phyloP scores from a whole-genome alignment of 1,140 invertebrate species.

The Drosophila hydei region DNA sequence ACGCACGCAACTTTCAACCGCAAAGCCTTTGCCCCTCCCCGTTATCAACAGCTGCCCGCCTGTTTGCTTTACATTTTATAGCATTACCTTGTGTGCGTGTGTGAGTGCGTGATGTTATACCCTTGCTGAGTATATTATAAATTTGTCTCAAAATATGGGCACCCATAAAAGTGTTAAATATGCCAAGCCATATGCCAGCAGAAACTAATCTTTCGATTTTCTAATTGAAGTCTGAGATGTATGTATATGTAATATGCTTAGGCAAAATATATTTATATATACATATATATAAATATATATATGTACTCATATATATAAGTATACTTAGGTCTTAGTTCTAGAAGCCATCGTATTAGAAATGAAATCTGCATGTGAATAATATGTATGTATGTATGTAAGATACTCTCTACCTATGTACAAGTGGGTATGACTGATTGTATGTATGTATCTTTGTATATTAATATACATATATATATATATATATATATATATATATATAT shows the following conservation, averaged over 20 bases:
- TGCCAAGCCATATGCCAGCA: neutral
- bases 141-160: neutral
- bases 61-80: conserved; percentile 66
- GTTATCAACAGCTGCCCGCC: conserved; percentile 39
- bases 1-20: conserved; percentile 7
- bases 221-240: no score
- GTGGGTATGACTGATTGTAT: no score
- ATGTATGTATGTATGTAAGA: no score
- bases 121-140: conserved; percentile 5
- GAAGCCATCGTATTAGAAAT: no score
- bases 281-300: neutral
- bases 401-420: no score
- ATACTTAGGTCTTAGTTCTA: no score
- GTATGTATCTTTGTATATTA: no score
- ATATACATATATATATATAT: no score
- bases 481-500: no score
- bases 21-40: neutral
- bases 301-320: neutral
- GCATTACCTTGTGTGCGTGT: conserved; percentile 42
- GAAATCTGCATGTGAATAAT: no score
- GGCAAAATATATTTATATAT: conserved; percentile 7
- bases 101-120: conserved; percentile 18
- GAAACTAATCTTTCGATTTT: no score
- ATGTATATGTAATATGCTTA: neutral
- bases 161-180: neutral